Conservation (phyloP, 2,113 vertebrate genomes). For the Vireo altiloquus region DNA sequence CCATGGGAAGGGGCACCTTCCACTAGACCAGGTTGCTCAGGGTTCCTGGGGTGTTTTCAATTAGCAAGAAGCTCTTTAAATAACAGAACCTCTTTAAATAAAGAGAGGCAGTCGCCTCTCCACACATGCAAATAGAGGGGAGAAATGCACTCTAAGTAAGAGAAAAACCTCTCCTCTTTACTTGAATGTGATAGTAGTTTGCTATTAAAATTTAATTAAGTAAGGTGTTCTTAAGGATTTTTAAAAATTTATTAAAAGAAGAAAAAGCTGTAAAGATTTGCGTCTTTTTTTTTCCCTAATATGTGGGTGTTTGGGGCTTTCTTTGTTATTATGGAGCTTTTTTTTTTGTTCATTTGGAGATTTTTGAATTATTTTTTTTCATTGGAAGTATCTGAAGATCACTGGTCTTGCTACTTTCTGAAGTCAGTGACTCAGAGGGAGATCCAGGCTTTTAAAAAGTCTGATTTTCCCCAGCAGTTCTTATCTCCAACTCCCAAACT, state of each 20-base stretch:
- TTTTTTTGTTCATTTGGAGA: background rate
- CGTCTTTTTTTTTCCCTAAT: background rate
- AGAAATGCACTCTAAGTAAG: background rate
- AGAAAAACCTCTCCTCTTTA: background rate
- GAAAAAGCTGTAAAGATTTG: too few relatives aligned
- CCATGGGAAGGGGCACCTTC: background rate
- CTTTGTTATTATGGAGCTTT: background rate
- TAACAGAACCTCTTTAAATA: background rate
- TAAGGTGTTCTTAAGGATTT: background rate
- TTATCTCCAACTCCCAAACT: background rate
- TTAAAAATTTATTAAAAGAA: background rate
- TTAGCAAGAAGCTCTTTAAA: background rate
- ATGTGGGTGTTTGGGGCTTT: background rate
- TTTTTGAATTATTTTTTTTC: background rate
- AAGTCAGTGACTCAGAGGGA: background rate
- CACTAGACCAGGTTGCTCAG: background rate
- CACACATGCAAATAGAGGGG: background rate
- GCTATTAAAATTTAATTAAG: background rate
- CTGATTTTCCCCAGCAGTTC: background rate
- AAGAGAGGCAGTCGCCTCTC: background rate
- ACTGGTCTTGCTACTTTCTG: background rate
- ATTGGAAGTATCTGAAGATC: background rate
- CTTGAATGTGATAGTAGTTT: background rate
- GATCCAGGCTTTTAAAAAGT: background rate
- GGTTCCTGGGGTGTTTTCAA: background rate